A percentile compares a stretch with the other conserved stretches of the same genome.
phyloP scores from a whole-genome alignment of 2,797 vertebrate species.

The Schizopygopsis malacanthus region DNA sequence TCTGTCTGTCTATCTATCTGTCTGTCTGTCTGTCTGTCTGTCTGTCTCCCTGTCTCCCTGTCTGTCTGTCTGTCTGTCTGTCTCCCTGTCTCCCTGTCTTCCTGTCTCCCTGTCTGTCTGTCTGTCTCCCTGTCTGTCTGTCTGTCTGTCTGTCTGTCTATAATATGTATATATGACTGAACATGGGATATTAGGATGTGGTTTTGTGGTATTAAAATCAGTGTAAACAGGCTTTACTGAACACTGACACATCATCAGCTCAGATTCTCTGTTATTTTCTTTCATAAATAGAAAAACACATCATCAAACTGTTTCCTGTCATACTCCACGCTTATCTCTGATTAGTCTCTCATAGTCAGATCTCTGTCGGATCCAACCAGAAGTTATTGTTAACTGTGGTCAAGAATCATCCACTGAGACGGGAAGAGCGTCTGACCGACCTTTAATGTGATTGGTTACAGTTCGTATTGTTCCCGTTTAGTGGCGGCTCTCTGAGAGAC shows the following conservation, averaged over 20 bases:
- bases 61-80: too few species aligned
- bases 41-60: too few species aligned
- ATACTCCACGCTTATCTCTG: background rate
- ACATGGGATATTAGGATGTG: background rate
- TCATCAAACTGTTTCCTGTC: background rate
- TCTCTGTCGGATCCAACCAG: too few species aligned
- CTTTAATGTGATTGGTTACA: background rate
- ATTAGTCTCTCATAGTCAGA: background rate
- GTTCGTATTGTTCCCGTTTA: background rate
- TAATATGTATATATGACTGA: background rate
- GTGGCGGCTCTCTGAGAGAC: too few species aligned
- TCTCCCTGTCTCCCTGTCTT: too few species aligned
- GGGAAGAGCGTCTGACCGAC: background rate
- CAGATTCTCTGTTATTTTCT: background rate
- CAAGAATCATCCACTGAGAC: background rate
- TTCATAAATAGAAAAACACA: background rate
- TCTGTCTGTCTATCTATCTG: too few species aligned
- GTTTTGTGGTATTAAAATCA: background rate
- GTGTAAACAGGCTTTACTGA: background rate
- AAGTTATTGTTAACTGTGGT: background rate
- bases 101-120: too few species aligned
- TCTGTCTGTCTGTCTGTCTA: too few species aligned
- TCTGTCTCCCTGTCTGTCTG: accelerated
- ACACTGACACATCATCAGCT: background rate
- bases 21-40: too few species aligned